Evolutionary conservation across 2,797 vertebrate genomes (phyloP).

Genomic region (Pipistrellus pipistrellus): DNA sequence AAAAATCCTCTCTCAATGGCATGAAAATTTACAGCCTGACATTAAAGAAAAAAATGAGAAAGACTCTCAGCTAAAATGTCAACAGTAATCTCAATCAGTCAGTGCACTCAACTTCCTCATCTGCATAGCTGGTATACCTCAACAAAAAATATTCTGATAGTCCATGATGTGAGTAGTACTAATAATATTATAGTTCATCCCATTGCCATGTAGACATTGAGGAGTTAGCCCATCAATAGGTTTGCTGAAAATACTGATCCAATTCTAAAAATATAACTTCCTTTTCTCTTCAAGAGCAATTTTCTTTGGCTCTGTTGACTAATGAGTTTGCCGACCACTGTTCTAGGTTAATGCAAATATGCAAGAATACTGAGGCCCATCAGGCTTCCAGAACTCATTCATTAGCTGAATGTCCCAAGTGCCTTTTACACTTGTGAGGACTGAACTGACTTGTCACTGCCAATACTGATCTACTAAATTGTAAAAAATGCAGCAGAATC

Average conservation of each 20-base stretch:
- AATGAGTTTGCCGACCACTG: no score
- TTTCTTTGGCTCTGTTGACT: neutral
- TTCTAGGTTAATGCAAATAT: constrained; percentile 55
- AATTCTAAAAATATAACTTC: constrained; percentile 71
- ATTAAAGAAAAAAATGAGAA: neutral
- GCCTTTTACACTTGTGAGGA: neutral
- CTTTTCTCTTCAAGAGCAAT: constrained; percentile 58
- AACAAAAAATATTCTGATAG: neutral
- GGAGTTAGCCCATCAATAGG: constrained; percentile 18
- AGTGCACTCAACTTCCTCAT: neutral
- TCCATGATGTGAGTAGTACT: neutral
- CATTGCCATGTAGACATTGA: constrained; percentile 54
- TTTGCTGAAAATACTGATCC: constrained; percentile 56
- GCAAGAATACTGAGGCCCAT: neutral
- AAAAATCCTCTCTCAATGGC: constrained; percentile 29
- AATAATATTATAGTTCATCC: constrained; percentile 54
- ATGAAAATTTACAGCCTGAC: neutral
- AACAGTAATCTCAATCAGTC: constrained; percentile 56
- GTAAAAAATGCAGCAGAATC: constrained; percentile 10
- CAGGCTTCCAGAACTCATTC: neutral
- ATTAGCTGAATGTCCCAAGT: neutral
- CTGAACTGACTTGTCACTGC: neutral
- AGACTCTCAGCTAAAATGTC: constrained; percentile 55
- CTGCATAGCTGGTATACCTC: neutral
- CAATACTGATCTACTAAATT: neutral